Evolutionary conservation across 2,797 vertebrate genomes (phyloP), one percentile per base, ranked within the genome.

Genomic region (Galaxias olidus): DNA sequence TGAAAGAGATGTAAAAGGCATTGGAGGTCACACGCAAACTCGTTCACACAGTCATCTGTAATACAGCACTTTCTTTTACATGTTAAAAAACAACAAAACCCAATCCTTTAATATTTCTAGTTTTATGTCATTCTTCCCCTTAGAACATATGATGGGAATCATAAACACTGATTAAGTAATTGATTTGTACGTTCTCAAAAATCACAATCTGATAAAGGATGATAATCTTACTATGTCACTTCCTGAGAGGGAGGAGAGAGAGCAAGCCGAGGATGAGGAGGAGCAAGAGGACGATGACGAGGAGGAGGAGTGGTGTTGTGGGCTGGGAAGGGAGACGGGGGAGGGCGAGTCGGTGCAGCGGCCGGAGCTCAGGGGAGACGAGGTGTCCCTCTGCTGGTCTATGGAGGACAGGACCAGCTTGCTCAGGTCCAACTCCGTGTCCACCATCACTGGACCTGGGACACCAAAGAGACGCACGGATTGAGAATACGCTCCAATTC

Each of bases 161-260:
- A 55, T 5, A 14, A 14, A 11, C 11, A 17, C 10, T 52, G 17
- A 52, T 17, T 9, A 1, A 10, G 10, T 30, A 41, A 0, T 9
- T 47, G 13, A 1, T 30, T 7, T n/a, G 19, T 0, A 40, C 13
- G 2, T 42, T 4, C 13, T 14, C 12, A 18, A 59, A 15, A 59
- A 15, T 4, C 42, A 12, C 11, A 19, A 17, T 7, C 17, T 55
- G 4, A 20, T 12, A 17, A 3, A 7, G 9, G 14, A 44, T 8
- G 11, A 10, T 1, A 20, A 61, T 78, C 95, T 95, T 93, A 96
- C 95, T 52, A 95, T 91, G 78, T 96, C 95, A 82, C 95, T 96
- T 68, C 95, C 88, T 0, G 94, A 94, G 7, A 94, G 94, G 0
- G 94, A 95, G 5, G 95, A 95, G 42, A 94, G 90, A 0, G 94